phyloP scores from a whole-genome alignment of 1,140 invertebrate species.

The Steinernema feltiae region DNA sequence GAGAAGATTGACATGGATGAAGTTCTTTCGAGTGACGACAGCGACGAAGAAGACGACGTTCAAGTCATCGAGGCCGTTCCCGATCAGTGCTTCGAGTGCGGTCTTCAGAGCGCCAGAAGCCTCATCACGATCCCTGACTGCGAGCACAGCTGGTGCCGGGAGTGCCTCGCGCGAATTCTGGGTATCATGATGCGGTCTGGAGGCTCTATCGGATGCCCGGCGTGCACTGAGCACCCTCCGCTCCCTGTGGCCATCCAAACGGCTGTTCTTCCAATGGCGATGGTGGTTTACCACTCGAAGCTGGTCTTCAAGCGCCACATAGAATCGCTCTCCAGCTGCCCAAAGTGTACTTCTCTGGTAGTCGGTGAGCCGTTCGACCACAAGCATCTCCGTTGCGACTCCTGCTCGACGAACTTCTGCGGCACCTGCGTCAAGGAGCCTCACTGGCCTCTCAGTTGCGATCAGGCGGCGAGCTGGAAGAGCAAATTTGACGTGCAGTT shows the following conservation, averaged over 20 bases:
- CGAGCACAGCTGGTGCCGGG: slow-evolving; percentile 11
- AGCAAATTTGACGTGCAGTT: slow-evolving; percentile 20
- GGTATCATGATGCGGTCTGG: neutral
- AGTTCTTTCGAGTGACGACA: neutral
- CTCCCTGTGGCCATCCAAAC: neutral
- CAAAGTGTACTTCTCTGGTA: slow-evolving; percentile 10
- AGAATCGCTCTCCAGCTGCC: neutral
- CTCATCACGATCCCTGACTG: slow-evolving; percentile 6
- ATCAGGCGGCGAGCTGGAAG: slow-evolving; percentile 12
- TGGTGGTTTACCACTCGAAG: slow-evolving; percentile 7
- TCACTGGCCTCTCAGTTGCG: slow-evolving; percentile 22
- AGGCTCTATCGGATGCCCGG: neutral
- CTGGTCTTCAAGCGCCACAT: neutral
- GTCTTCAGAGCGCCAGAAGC: neutral
- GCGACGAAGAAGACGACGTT: neutral
- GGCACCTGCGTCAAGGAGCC: slow-evolving; percentile 19
- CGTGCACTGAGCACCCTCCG: neutral
- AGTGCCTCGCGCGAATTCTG: neutral
- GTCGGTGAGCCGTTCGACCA: slow-evolving; percentile 5
- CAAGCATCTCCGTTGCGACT: slow-evolving; percentile 11
- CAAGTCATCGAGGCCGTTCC: neutral
- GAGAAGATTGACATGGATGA: slow-evolving; percentile 23
- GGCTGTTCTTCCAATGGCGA: neutral
- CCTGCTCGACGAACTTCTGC: slow-evolving; percentile 22
- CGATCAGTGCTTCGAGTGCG: slow-evolving; percentile 3